A percentile compares a stretch with the other conserved stretches of the same genome.
phyloP scores from a whole-genome alignment of 2,113 vertebrate species.

The Eleginops maclovinus region DNA sequence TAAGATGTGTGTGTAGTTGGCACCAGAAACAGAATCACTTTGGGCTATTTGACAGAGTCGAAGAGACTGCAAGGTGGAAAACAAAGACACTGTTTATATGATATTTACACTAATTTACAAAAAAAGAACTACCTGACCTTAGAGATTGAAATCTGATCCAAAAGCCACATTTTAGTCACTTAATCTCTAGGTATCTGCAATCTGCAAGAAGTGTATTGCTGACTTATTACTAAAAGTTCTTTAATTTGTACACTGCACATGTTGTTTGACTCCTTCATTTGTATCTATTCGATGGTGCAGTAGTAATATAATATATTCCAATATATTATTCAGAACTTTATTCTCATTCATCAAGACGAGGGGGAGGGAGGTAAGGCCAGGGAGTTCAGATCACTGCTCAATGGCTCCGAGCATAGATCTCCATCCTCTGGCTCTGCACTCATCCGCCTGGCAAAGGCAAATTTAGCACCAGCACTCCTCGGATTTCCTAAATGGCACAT shows the following conservation, averaged over 20 bases:
- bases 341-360: constrained; percentile 37
- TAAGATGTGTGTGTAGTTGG: not conserved
- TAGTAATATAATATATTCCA: constrained; percentile 27
- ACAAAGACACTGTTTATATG: constrained; percentile 1
- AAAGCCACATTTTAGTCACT: constrained; percentile 7
- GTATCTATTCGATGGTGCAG: constrained; percentile 15
- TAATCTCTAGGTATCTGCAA: not conserved
- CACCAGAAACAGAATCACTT: not conserved
- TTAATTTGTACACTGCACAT: constrained; percentile 1
- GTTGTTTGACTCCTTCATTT: constrained; percentile 19
- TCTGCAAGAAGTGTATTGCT: constrained; percentile 23
- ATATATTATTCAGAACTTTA: constrained; percentile 29
- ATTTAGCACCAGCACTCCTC: constrained; percentile 34
- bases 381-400: constrained; percentile 29
- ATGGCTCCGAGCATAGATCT: constrained; percentile 38
- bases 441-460: constrained; percentile 24
- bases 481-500: constrained; percentile 53
- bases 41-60: not conserved
- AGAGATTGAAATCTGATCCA: constrained; percentile 15
- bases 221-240: constrained; percentile 38
- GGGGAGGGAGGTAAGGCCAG: constrained; percentile 14
- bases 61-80: constrained; percentile 14
- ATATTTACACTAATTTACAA: constrained; percentile 17
- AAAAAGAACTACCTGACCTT: constrained; percentile 5
- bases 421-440: constrained; percentile 32